These are phyloP conservation scores for Euphydryas editha DNA, from an alignment of 2,888 invertebrate genomes.

Conservation along the genomic window DNA sequence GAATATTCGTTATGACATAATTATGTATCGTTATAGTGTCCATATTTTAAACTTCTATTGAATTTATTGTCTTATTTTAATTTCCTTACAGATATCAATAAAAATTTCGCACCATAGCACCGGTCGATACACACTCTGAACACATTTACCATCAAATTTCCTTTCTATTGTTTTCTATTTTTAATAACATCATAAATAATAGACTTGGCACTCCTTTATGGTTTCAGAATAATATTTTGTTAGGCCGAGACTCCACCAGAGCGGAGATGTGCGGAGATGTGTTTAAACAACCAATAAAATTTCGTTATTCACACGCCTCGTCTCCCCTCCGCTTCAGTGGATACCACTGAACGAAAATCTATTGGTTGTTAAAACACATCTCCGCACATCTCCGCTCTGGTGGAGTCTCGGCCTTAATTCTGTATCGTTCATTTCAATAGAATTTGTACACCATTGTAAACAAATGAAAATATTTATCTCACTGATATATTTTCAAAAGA, in stretches of 20 bases:
- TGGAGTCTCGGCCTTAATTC: no score
- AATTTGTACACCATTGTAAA: background rate
- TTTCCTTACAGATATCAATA: slow-evolving; percentile 15
- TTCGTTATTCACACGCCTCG: no score
- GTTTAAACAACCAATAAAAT: no score
- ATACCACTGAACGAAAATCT: no score
- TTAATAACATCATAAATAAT: background rate
- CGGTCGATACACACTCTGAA: slow-evolving; percentile 21
- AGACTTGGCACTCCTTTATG: slow-evolving; percentile 7
- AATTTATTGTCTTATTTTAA: slow-evolving; percentile 19
- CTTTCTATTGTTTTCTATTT: slow-evolving; percentile 1
- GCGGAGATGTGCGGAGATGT: no score
- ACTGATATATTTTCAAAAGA: no score
- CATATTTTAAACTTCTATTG: slow-evolving; percentile 3
- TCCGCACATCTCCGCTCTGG: no score
- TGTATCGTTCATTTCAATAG: background rate
- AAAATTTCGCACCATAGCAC: slow-evolving; percentile 24
- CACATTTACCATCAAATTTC: slow-evolving; percentile 14
- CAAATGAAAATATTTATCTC: background rate
- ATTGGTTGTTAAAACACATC: no score
- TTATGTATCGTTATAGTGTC: background rate
- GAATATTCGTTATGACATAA: background rate
- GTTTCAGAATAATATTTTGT: background rate
- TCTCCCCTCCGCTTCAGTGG: no score
- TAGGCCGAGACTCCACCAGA: no score